These are phyloP conservation scores for Brachyistius frenatus DNA, from an alignment of 2,113 vertebrate species.

Conservation along the genomic window DNA sequence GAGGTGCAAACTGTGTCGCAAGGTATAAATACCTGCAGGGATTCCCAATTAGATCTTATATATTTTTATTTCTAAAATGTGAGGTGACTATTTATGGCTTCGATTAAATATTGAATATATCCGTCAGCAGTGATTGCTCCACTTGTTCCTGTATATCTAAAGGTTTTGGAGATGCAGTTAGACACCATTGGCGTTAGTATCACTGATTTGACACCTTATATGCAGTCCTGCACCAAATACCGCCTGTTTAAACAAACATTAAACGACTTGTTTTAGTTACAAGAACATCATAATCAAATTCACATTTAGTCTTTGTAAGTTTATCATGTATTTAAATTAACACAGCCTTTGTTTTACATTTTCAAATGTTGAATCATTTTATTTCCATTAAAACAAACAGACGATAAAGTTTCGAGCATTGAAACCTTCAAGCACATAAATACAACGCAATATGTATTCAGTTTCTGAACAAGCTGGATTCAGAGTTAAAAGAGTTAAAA, in stretches of 20 bases:
- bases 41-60: neutral
- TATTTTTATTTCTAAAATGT: neutral
- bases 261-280: neutral
- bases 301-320: neutral
- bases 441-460: neutral
- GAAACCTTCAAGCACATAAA: neutral
- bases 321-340: neutral
- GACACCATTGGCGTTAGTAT: neutral
- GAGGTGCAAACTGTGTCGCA: neutral
- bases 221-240: neutral
- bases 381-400: neutral
- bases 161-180: slow-evolving; percentile 2
- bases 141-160: neutral
- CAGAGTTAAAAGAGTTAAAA: neutral
- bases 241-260: neutral
- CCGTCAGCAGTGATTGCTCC: neutral
- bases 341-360: neutral
- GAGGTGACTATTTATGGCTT: neutral
- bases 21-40: neutral
- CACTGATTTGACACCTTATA: neutral
- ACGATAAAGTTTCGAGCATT: too few relatives aligned
- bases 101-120: neutral
- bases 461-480: neutral
- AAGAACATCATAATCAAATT: neutral
- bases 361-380: neutral